Evolutionary conservation across 2,113 vertebrate genomes (phyloP).

Genomic region (Lamprologus tigripictilis): DNA sequence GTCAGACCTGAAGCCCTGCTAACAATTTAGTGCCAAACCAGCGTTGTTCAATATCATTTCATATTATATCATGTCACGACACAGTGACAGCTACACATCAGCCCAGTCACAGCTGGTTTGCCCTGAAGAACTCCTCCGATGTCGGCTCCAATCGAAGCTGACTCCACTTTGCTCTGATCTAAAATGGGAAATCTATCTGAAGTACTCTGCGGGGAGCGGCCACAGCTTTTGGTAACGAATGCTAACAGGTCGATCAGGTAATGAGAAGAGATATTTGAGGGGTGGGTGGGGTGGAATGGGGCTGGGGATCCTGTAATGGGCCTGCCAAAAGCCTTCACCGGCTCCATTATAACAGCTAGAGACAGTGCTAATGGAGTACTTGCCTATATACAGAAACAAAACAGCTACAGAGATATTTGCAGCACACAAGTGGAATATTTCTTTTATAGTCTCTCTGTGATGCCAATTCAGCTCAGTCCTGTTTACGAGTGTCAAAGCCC

Average conservation of each 20-base stretch:
- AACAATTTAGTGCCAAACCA: constrained; percentile 98
- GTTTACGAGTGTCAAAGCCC: neutral
- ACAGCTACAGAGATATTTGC: constrained; percentile 21
- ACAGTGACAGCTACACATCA: constrained; percentile 90
- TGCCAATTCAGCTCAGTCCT: neutral
- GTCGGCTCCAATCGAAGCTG: constrained; percentile 85
- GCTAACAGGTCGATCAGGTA: constrained; percentile 67
- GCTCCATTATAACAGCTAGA: constrained; percentile 30
- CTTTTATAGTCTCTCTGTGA: neutral
- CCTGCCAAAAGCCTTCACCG: constrained; percentile 57
- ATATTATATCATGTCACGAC: constrained; percentile 97
- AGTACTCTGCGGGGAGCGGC: constrained; percentile 55
- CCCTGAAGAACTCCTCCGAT: constrained; percentile 92
- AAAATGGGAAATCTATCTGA: constrained; percentile 79
- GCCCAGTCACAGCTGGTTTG: constrained; percentile 94
- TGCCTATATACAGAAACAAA: constrained; percentile 24
- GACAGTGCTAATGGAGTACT: constrained; percentile 50
- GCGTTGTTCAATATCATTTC: constrained; percentile 99
- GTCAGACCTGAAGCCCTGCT: constrained; percentile 95
- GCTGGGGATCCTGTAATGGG: constrained; percentile 40
- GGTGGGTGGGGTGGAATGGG: neutral
- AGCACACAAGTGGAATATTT: neutral
- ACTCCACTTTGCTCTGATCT: constrained; percentile 79
- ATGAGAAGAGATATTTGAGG: constrained; percentile 64
- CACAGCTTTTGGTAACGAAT: constrained; percentile 59